Evolutionary conservation across 2,888 invertebrate genomes (phyloP), one percentile per base, ranked within the genome.

Genomic region (Ormyrus pomaceus): DNA sequence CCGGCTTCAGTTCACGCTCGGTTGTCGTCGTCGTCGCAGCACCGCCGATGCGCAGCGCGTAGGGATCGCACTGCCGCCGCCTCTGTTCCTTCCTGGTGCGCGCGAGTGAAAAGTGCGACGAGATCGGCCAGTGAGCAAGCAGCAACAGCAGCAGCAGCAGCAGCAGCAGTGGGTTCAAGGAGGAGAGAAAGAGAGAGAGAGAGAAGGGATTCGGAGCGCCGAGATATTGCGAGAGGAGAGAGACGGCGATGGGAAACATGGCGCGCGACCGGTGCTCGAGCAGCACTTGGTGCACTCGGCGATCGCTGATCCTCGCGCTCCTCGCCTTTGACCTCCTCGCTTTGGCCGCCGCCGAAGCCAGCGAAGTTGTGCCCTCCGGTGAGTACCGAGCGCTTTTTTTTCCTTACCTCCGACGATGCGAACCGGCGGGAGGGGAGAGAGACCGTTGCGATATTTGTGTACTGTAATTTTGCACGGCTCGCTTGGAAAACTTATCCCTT

Each of bases 281-380:
- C 34, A 34, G 34, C 4, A 34, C 34, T 48, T 34, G 56, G 68
- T 58, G 53, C 75, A 58, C 51, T 64, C 53, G 70, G 55, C 70
- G 80, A 59, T 69, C 80, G 61, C 55, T 73, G 34, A 56, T 77
- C 73, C 59, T 74, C 62, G 56, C 74, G 53, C 65, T 77, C 66
- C 77, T 77, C 48, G 70, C 59, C 77, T 77, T 65, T 70, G 77
- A 77, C 65, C 80, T 80, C 73, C 19, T 77, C 53, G 69, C 48
- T 34, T 34, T 34, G 2, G 7, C 5, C 50, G 50, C n/a, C 3
- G 11, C 11, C 46, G 46, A 45, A 19, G 19, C 19, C 19, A 50
- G 9, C 45, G 11, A 7, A 13, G 58, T 34, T 6, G 55, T 34
- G 19, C n/a, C 10, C 34, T 34, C 46, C 11, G 74, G 74, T 74